These are phyloP conservation scores for Philhelius pedissequus DNA, from an alignment of 2,888 invertebrate genomes.

Conservation along the genomic window DNA sequence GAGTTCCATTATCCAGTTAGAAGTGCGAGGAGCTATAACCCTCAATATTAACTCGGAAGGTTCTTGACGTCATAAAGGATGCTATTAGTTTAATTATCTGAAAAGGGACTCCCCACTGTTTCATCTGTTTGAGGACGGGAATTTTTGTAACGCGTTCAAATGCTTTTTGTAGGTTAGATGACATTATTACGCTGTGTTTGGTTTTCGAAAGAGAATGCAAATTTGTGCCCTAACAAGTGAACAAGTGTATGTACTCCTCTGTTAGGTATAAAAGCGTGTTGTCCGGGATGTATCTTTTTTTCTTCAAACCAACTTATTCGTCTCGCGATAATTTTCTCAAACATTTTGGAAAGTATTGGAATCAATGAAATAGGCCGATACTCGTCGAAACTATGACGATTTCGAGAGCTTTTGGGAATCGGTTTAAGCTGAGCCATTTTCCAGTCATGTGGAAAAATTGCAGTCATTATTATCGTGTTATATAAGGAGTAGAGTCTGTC, in stretches of 20 bases:
- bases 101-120: neutral
- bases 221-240: neutral
- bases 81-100: neutral
- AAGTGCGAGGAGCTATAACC: neutral
- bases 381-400: too few relatives aligned
- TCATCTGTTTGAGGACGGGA: neutral
- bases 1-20: neutral
- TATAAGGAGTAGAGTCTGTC: neutral
- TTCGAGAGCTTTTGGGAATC: neutral
- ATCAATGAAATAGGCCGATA: constrained; percentile 12
- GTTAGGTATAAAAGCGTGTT: neutral
- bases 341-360: constrained; percentile 3
- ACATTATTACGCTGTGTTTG: neutral
- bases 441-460: neutral
- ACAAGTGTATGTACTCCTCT: neutral
- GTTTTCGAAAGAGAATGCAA: neutral
- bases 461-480: neutral
- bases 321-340: neutral
- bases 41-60: neutral
- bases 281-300: neutral
- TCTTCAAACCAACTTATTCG: neutral
- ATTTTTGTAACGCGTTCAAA: neutral
- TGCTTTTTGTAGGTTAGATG: too few relatives aligned
- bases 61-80: neutral
- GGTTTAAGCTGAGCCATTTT: neutral